Percentiles rank a stretch among this genome's conserved stretches.
Evolutionary conservation across 2,113 vertebrate species (phyloP).

Genomic region (Leucopsar rothschildi): DNA sequence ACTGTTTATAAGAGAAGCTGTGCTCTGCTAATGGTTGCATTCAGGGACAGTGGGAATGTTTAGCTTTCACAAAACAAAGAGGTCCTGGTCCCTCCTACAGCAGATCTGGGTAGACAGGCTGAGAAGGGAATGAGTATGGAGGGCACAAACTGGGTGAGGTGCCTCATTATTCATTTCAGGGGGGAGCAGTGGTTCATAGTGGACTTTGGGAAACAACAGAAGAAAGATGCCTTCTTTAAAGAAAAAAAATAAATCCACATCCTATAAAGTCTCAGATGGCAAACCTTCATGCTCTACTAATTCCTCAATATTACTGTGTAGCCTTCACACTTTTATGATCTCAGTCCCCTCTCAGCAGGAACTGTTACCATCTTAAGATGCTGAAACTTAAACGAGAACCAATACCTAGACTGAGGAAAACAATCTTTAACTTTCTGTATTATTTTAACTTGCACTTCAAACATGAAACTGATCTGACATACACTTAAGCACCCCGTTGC

Average conservation of each 20-base stretch:
- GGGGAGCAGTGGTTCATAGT: not conserved
- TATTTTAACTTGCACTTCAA: not conserved
- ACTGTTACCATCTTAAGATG: not conserved
- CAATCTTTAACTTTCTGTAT: not conserved
- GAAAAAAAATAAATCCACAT: not conserved
- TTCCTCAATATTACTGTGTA: not conserved
- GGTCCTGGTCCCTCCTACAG: not conserved
- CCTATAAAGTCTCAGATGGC: not conserved
- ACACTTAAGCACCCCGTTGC: not conserved
- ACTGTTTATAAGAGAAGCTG: not conserved
- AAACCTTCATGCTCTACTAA: not conserved
- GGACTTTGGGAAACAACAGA: not conserved
- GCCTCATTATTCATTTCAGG: not conserved
- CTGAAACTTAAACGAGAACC: not conserved
- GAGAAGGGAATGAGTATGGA: not conserved
- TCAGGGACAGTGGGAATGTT: constrained; percentile 11
- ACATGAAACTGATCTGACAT: not conserved
- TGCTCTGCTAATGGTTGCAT: not conserved
- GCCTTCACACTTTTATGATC: not conserved
- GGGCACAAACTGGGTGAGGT: not conserved
- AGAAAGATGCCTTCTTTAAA: not conserved
- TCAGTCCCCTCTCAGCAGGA: not conserved
- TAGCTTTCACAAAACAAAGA: constrained; percentile 31
- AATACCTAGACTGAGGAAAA: not conserved
- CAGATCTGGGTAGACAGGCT: not conserved